Conservation (phyloP, 1,140 invertebrate species). For the Drosophila ficusphila region DNA sequence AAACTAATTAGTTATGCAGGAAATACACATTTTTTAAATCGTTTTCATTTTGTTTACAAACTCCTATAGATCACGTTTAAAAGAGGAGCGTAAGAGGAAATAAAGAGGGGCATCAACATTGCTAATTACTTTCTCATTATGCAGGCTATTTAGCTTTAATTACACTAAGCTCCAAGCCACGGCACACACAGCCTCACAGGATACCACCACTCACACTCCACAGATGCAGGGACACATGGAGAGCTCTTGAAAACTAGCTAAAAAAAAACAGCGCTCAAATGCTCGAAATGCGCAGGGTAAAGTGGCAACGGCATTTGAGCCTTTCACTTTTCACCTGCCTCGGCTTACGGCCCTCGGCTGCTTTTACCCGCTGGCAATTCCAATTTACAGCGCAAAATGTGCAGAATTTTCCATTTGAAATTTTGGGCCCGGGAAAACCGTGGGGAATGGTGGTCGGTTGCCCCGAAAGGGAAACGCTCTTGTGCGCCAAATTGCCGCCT, state of each 20-base stretch:
- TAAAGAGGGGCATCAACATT: conserved; percentile 62
- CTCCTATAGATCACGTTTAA: conserved; percentile 31
- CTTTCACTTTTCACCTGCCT: conserved; percentile 74
- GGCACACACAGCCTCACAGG: conserved; percentile 36
- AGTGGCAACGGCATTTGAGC: conserved; percentile 63
- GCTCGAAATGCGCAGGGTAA: conserved; percentile 54
- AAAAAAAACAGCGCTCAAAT: conserved; percentile 69
- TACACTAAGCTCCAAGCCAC: conserved; percentile 72
- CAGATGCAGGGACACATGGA: conserved; percentile 9
- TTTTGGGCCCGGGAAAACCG: conserved; percentile 9
- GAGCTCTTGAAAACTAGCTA: conserved; percentile 54
- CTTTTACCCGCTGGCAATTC: conserved; percentile 42
- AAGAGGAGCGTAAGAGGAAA: conserved; percentile 17
- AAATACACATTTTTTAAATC: not conserved
- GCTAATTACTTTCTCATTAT: conserved; percentile 84
- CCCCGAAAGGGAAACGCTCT: conserved; percentile 9
- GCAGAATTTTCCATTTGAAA: conserved; percentile 71
- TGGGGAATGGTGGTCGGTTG: not conserved
- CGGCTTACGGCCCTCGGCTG: conserved; percentile 1
- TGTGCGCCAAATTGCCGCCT: conserved; percentile 57
- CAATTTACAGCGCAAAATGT: conserved; percentile 58
- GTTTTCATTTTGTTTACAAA: conserved; percentile 15
- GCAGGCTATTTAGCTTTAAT: conserved; percentile 83
- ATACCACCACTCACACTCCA: not conserved
- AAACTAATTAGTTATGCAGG: not conserved